Base-by-base conservation (phyloP, 1,140 invertebrate genomes). In the Diachasmimorpha longicaudata region DNA sequence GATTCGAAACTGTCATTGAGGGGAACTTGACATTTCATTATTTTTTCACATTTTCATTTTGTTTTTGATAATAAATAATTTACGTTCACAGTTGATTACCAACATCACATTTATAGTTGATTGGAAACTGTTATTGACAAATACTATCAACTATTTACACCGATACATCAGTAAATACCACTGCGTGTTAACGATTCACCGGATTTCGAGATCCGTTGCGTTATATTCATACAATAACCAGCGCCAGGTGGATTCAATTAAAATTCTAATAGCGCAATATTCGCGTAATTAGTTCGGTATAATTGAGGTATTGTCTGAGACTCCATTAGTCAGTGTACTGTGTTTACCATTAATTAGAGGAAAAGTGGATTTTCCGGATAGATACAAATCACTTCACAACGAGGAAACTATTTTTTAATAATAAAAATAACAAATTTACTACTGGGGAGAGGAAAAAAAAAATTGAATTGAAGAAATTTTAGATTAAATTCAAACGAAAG, bases 301-400 rank as follows among this genome's bases (percentile, higher is more conserved):
- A 73, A 73, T 73, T 73, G 72, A 73, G 36, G 31, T 63, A 73
- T 73, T 73, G 55, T 73, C 63, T 37, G 39, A 73, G 55, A 63
- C 63, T 73, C 31, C 16, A 73, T 63, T 73, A 66, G 44, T 58
- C 37, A 44, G 58, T 36, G 21, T 44, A 68, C 72, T 69, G 19
- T 39, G 77, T 80, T 77, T 77, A 76, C 67, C 16, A 63, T 66
- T 73, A 67, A 73, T 73, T 73, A 67, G 39, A 48, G 63, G 55
- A 73, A 73, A 73, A 69, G 39, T 58, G 58, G 37, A 16, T 63
- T 73, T 66, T 66, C 19, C 55, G 21, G 42, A 44, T 42, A 39
- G 42, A 42, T 39, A 37, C 58, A n/a, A 55, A 55, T 55, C n/a
- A n/a, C 48, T 8, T n/a, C n/a, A 55, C 48, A 1, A 6, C 39